These are phyloP conservation scores for Salarias fasciatus DNA, from an alignment of 2,797 vertebrate genomes.

Conservation along the genomic window DNA sequence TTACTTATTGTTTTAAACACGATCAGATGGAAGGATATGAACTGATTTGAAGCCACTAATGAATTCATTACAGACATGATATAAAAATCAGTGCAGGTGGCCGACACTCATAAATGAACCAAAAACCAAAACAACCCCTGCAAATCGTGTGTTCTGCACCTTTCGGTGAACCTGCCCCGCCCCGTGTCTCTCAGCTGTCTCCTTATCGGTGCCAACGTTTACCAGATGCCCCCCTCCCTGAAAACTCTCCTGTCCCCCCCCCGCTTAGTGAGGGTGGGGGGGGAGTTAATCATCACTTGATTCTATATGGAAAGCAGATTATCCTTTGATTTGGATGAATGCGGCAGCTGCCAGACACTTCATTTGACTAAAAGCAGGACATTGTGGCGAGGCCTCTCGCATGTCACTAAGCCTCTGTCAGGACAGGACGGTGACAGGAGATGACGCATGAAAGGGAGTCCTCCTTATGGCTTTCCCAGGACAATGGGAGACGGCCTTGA, in stretches of 20 bases:
- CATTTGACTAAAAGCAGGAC: conserved; percentile 79
- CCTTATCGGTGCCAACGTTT: conserved; percentile 74
- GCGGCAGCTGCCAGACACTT: conserved; percentile 75
- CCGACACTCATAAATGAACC: too few species aligned
- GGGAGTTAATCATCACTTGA: conserved; percentile 80
- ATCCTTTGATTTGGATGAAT: conserved; percentile 80
- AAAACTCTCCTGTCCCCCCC: conserved; percentile 19
- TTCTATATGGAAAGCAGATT: conserved; percentile 82
- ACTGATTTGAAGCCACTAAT: too few species aligned
- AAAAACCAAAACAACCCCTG: too few species aligned
- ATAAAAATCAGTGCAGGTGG: too few species aligned
- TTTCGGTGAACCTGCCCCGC: conserved; percentile 51
- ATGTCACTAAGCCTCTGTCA: conserved; percentile 77
- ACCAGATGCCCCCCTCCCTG: conserved; percentile 4
- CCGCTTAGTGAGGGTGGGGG: not conserved
- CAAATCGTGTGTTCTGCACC: conserved; percentile 42
- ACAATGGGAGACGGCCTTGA: conserved; percentile 74
- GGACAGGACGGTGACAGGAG: conserved; percentile 66
- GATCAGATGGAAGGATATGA: too few species aligned
- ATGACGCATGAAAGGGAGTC: conserved; percentile 75
- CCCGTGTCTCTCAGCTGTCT: conserved; percentile 81
- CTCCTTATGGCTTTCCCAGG: conserved; percentile 68
- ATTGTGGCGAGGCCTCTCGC: conserved; percentile 63
- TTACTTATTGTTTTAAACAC: too few species aligned
- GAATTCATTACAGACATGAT: too few species aligned